Evolutionary conservation across 2,888 invertebrate genomes (phyloP).

Genomic region (Tenthredo scrophulariae): DNA sequence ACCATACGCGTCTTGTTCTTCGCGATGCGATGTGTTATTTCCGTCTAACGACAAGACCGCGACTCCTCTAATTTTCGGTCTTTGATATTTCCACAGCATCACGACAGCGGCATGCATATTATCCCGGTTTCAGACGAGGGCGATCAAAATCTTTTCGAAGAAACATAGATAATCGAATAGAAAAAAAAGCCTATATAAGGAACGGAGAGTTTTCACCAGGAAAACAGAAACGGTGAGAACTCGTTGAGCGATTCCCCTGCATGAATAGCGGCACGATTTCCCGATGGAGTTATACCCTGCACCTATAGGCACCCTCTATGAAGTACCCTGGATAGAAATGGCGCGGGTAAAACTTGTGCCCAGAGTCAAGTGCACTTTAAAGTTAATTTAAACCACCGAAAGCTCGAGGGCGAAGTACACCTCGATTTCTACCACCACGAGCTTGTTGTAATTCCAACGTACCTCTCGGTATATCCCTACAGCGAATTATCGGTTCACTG

Average conservation of each 20-base stretch:
- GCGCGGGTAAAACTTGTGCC: not conserved
- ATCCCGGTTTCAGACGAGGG: not conserved
- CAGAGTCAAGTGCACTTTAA: slow-evolving; percentile 26
- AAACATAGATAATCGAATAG: not conserved
- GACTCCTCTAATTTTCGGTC: not conserved
- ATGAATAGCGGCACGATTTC: slow-evolving; percentile 9
- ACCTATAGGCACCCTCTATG: not conserved
- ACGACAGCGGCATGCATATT: not conserved
- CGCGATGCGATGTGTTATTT: not conserved
- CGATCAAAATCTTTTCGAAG: too few relatives aligned
- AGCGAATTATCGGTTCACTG: slow-evolving; percentile 27
- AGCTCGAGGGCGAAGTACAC: not conserved
- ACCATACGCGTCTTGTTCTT: not conserved
- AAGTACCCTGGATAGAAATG: not conserved
- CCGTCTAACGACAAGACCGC: too few relatives aligned
- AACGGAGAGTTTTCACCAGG: not conserved
- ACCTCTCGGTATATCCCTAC: not conserved
- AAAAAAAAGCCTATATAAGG: not conserved
- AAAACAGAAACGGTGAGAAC: slow-evolving; percentile 2
- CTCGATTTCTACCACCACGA: not conserved
- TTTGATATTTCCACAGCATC: not conserved
- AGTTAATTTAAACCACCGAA: slow-evolving; percentile 18
- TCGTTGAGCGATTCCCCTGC: not conserved
- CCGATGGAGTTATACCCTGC: not conserved
- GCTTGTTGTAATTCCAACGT: not conserved